Evolutionary conservation across 2,113 vertebrate genomes (phyloP).

Genomic region (Stegastes partitus): DNA sequence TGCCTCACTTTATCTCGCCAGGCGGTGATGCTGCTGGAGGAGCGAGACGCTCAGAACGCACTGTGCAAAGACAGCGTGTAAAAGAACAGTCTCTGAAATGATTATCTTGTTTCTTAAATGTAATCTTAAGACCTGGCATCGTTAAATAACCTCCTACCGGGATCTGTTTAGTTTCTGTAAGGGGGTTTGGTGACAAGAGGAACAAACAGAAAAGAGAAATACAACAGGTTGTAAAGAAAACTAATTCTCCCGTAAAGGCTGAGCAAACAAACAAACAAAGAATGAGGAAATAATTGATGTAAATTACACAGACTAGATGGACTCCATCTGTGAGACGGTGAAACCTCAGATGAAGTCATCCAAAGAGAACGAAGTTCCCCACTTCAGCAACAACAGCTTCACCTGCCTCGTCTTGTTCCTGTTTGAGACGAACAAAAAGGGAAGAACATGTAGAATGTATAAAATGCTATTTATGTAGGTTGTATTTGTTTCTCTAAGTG

Average conservation of each 20-base stretch:
- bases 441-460: not conserved
- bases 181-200: not conserved
- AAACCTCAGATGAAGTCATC: not conserved
- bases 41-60: slow-evolving; percentile 20
- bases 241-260: too few relatives aligned
- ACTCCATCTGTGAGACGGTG: not conserved
- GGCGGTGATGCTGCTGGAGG: slow-evolving; percentile 52
- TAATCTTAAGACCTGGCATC: not conserved
- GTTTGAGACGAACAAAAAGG: slow-evolving; percentile 2
- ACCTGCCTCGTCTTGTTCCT: not conserved
- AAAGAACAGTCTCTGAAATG: not conserved
- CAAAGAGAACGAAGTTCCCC: not conserved
- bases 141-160: not conserved
- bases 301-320: not conserved
- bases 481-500: too few relatives aligned
- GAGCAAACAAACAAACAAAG: not conserved
- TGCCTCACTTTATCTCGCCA: slow-evolving; percentile 58
- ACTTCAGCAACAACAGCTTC: not conserved
- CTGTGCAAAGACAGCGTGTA: not conserved
- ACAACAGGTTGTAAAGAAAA: too few relatives aligned
- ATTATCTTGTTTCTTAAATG: not conserved
- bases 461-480: too few relatives aligned
- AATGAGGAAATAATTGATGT: slow-evolving; percentile 1
- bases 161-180: not conserved
- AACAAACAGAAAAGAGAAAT: too few relatives aligned